phyloP scores from a whole-genome alignment of 2,797 vertebrate species.

The Lepilemur ruficaudatus region DNA sequence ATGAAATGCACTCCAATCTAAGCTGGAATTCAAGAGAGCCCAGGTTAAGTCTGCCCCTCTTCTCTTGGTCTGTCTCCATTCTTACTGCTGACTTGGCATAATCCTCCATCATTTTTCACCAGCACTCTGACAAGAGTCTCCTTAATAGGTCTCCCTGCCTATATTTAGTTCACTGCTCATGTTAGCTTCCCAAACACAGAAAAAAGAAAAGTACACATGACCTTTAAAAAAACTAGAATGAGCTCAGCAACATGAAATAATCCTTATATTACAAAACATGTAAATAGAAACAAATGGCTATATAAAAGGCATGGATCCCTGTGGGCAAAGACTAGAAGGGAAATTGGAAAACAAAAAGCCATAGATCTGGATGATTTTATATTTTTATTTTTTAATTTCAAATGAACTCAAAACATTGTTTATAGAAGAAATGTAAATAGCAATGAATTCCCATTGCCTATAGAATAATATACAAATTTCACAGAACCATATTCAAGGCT shows the following conservation, averaged over 20 bases:
- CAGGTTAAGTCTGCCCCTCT: neutral
- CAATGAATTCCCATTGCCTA: neutral
- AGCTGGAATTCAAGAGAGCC: neutral
- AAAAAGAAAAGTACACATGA: neutral
- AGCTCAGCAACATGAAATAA: neutral
- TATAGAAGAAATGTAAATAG: neutral
- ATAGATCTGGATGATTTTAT: neutral
- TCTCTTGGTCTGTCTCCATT: neutral
- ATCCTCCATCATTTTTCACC: neutral
- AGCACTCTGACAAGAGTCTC: neutral
- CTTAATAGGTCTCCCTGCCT: neutral
- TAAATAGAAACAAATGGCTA: neutral
- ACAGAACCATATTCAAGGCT: neutral
- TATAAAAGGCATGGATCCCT: neutral
- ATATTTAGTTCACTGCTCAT: neutral
- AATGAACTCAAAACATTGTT: conserved; percentile 6
- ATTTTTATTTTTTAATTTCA: conserved; percentile 16
- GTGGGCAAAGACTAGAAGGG: neutral
- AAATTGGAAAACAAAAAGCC: neutral
- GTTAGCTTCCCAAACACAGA: neutral
- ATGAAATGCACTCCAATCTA: neutral
- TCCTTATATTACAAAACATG: neutral
- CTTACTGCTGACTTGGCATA: neutral
- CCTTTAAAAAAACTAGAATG: neutral
- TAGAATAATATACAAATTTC: neutral